Evolutionary conservation across 2,797 vertebrate species (phyloP), one percentile per base, ranked within the genome.

Genomic region (Halcyon chelicuti): DNA sequence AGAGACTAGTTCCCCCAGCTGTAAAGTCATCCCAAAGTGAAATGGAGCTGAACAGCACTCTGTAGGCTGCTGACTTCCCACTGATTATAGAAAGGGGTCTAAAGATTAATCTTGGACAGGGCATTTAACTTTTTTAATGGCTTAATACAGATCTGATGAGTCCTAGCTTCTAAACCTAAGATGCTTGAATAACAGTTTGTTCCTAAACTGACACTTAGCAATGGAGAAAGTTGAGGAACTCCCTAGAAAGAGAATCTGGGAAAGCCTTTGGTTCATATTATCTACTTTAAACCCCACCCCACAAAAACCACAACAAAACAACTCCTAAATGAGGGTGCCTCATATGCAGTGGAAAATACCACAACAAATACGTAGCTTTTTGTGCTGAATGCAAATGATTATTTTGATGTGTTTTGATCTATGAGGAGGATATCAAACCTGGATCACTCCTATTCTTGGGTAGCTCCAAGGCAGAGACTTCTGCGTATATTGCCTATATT

Each of bases 261-360:
- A 78, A 70, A n/a, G 5, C 2, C 77, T 80, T 54, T n/a, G 2
- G 5, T 82, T 79, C 18, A 4, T 57, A 49, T 54, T 80, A 29
- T n/a, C 47, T 44, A 33, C 19, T 8, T 60, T 58, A 55, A 55
- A 28, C 6, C 2, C 4, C 4, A 28, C 8, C 1, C 6, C 5
- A 7, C 14, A 5, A 58, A 33, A 37, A 9, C 5, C 7, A 6
- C 52, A 47, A 11, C 15, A 20, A 18, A 7, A 1, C 1, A 35
- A 8, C 3, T 9, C 28, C 31, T 10, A 68, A 61, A 61, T 33
- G 10, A 42, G 4, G 0, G 0, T 63, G 10, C 20, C 9, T 25
- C 8, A 12, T 47, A 23, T 31, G n/a, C 40, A 55, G 29, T 35
- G 16, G 18, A 78, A 86, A 79, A 47, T 9, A 12, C 25, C 20